A percentile compares a stretch with the other conserved stretches of the same genome.
Conservation (phyloP, 2,888 invertebrate genomes). For the Eurois occulta region DNA sequence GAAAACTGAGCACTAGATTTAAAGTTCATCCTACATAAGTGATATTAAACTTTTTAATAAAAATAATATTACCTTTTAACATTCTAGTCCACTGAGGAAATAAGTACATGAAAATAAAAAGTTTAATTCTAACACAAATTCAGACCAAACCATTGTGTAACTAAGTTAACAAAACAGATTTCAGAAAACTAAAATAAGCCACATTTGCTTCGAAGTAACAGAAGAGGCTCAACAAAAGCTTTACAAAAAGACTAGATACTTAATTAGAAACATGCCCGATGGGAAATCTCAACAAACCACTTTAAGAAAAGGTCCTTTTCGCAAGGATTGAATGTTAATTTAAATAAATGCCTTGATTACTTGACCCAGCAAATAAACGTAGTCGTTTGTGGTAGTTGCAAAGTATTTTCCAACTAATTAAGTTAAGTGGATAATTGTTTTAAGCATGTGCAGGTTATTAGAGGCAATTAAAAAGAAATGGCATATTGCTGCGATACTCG, state of each 20-base stretch:
- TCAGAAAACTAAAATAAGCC: background rate
- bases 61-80: background rate
- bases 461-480: constrained; percentile 21
- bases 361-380: constrained; percentile 22
- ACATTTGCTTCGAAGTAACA: background rate
- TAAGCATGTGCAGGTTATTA: constrained; percentile 20
- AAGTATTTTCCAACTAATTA: constrained; percentile 15
- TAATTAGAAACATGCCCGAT: constrained; percentile 44
- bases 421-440: constrained; percentile 30
- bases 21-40: background rate
- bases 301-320: constrained; percentile 33
- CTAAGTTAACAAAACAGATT: background rate
- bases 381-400: background rate
- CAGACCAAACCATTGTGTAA: background rate
- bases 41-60: background rate
- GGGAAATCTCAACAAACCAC: constrained; percentile 46
- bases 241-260: constrained; percentile 23
- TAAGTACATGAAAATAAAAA: background rate
- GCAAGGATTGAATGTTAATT: constrained; percentile 33
- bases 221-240: background rate
- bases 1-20: background rate
- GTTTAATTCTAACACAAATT: background rate
- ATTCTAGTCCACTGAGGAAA: background rate
- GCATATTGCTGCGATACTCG: background rate
- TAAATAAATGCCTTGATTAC: constrained; percentile 14